A percentile compares a stretch with the other conserved stretches of the same genome.
These are phyloP conservation scores for Diaphora mendica DNA, from an alignment of 2,888 invertebrate species.

Conservation along the genomic window DNA sequence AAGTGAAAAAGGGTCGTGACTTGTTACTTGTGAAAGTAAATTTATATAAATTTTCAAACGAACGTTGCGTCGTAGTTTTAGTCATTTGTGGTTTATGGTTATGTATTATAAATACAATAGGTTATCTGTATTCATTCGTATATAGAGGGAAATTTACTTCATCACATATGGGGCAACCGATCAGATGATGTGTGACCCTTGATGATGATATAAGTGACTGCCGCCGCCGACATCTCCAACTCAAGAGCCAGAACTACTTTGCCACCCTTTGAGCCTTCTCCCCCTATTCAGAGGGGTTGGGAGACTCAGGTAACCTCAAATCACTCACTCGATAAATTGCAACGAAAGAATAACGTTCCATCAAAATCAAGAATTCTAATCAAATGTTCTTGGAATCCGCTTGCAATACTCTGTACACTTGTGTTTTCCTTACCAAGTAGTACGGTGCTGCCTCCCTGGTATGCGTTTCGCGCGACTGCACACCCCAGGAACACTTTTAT, in stretches of 20 bases:
- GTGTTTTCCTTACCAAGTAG: constrained; percentile 43
- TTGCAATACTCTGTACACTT: constrained; percentile 45
- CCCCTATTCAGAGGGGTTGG: not conserved
- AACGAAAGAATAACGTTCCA: not conserved
- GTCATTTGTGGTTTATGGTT: too few species aligned
- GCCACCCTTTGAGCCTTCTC: too few species aligned
- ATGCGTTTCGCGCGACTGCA: constrained; percentile 61
- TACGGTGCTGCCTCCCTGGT: constrained; percentile 45
- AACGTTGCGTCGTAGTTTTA: not conserved
- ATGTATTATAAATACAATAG: too few species aligned
- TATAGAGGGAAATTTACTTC: too few species aligned
- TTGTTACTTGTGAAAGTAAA: not conserved
- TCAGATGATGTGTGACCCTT: too few species aligned
- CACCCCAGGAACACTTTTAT: constrained; percentile 72
- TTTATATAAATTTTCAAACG: not conserved
- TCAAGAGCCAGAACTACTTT: too few species aligned
- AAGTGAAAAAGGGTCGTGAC: not conserved
- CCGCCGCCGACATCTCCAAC: too few species aligned
- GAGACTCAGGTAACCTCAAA: not conserved
- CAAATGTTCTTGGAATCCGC: constrained; percentile 29
- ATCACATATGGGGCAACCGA: too few species aligned
- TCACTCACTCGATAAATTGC: not conserved
- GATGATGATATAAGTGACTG: too few species aligned
- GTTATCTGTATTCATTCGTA: too few species aligned
- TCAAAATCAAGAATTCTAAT: not conserved